These are phyloP conservation scores for Lydus trimaculatus DNA, from an alignment of 2,888 invertebrate species.

Conservation along the genomic window DNA sequence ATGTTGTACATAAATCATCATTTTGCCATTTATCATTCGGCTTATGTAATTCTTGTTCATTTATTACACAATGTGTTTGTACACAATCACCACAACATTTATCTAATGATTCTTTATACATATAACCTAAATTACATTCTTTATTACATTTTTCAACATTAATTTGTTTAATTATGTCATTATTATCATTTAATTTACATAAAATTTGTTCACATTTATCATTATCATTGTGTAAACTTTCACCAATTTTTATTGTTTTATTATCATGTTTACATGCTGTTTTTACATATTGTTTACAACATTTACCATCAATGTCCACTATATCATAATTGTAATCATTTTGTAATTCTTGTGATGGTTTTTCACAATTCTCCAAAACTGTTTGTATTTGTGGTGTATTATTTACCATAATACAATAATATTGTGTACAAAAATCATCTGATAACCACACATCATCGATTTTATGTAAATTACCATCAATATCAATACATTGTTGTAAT, in stretches of 20 bases:
- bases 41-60: slow-evolving; percentile 57
- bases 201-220: slow-evolving; percentile 65
- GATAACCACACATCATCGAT: slow-evolving; percentile 69
- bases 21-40: slow-evolving; percentile 69
- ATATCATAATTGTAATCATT: slow-evolving; percentile 64
- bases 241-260: slow-evolving; percentile 61
- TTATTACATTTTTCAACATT: slow-evolving; percentile 64
- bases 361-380: slow-evolving; percentile 63
- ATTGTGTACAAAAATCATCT: slow-evolving; percentile 68
- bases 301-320: slow-evolving; percentile 61
- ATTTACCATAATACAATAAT: slow-evolving; percentile 65
- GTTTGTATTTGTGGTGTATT: slow-evolving; percentile 65
- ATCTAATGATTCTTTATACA: slow-evolving; percentile 60
- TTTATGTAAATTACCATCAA: slow-evolving; percentile 60
- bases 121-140: slow-evolving; percentile 67
- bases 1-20: slow-evolving; percentile 68
- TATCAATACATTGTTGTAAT: slow-evolving; percentile 63
- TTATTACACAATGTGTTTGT: slow-evolving; percentile 68
- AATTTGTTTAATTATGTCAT: slow-evolving; percentile 63
- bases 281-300: slow-evolving; percentile 65
- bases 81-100: slow-evolving; percentile 73
- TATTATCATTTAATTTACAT: slow-evolving; percentile 60
- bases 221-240: slow-evolving; percentile 53
- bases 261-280: slow-evolving; percentile 65
- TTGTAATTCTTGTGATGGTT: slow-evolving; percentile 57